Evolutionary conservation across 2,888 invertebrate species (phyloP).

Genomic region (Melinopterus prodromus): DNA sequence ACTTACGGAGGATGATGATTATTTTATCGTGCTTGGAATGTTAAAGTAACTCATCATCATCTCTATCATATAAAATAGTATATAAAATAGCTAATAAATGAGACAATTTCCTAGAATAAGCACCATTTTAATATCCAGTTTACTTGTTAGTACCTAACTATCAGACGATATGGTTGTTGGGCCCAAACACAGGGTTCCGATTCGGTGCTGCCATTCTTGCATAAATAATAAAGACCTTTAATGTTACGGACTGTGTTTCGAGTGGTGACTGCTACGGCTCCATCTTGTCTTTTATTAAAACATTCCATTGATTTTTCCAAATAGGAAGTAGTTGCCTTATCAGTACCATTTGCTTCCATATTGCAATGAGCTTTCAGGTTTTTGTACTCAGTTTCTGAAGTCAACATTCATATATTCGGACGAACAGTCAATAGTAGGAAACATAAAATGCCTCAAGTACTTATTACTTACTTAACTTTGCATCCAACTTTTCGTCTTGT

Average conservation of each 20-base stretch:
- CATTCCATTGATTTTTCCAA: constrained; percentile 63
- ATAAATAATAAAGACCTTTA: constrained; percentile 43
- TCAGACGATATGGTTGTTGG: constrained; percentile 68
- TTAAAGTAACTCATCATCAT: not conserved
- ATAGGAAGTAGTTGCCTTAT: constrained; percentile 44
- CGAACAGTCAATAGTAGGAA: not conserved
- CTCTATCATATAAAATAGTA: not conserved
- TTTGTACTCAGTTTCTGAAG: constrained; percentile 39
- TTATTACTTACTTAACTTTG: constrained; percentile 66
- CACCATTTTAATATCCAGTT: constrained; percentile 35
- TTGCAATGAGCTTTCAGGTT: constrained; percentile 68
- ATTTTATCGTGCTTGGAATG: not conserved
- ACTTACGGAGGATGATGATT: not conserved
- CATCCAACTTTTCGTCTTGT: constrained; percentile 63
- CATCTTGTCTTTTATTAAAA: constrained; percentile 59
- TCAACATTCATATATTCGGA: not conserved
- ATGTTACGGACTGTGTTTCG: constrained; percentile 52
- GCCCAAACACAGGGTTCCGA: constrained; percentile 67
- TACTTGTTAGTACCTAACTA: constrained; percentile 64
- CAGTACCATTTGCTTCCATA: constrained; percentile 32
- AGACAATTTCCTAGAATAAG: not conserved
- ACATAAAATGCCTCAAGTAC: constrained; percentile 43
- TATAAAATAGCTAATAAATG: not conserved
- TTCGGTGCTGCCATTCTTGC: constrained; percentile 51
- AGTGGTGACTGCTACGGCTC: constrained; percentile 67